phyloP scores from a whole-genome alignment of 2,888 invertebrate genomes.

The Drosophila ezoana region DNA sequence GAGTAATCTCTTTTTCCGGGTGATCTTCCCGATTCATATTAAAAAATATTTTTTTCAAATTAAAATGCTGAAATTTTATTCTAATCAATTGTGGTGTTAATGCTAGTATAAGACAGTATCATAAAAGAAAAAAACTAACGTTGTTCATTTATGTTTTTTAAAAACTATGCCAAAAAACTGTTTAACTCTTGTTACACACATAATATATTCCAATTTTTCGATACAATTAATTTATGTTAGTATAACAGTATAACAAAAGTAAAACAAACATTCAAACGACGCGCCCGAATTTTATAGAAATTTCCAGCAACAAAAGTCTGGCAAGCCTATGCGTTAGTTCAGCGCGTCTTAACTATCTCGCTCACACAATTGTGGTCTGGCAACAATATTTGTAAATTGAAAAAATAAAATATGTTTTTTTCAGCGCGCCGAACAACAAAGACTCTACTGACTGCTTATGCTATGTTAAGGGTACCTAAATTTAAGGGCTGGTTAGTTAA shows the following conservation, averaged over 20 bases:
- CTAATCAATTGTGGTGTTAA: no score
- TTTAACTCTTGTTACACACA: no score
- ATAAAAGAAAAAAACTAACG: no score
- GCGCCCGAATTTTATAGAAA: conserved; percentile 18
- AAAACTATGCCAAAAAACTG: no score
- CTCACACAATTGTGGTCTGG: conserved; percentile 16
- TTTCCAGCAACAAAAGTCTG: conserved; percentile 40
- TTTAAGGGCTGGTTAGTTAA: neutral
- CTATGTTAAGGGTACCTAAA: neutral
- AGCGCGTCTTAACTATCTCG: neutral
- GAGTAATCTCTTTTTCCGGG: no score
- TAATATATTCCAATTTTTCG: no score
- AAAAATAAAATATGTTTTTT: neutral
- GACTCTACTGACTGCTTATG: neutral
- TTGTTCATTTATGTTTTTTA: no score
- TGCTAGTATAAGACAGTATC: no score
- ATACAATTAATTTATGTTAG: no score
- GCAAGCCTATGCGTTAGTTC: conserved; percentile 5
- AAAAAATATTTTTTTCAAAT: no score
- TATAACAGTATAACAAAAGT: conserved; percentile 27
- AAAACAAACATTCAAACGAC: conserved; percentile 9
- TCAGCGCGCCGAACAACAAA: neutral
- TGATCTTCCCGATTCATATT: no score
- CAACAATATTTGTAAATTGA: neutral
- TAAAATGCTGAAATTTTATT: no score